These are phyloP conservation scores for Beroe ovata DNA, from an alignment of 37 sponge, comb jelly and placozoan genomes.

Conservation along the genomic window DNA sequence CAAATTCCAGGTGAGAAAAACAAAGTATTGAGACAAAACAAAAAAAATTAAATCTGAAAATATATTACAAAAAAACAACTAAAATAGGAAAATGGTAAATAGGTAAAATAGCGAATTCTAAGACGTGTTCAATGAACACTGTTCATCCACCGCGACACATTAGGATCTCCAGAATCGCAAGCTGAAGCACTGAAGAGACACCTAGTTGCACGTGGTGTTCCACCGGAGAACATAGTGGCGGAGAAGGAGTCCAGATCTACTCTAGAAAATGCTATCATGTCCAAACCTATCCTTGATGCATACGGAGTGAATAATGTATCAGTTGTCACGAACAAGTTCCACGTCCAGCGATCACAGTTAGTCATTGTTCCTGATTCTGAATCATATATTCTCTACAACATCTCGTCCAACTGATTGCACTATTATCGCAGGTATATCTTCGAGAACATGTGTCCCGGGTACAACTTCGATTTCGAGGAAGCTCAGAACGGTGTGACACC, in stretches of 20 bases:
- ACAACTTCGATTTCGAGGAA: conserved; percentile 19
- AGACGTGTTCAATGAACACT: no score
- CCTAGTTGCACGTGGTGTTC: neutral
- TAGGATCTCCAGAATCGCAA: conserved; percentile 4
- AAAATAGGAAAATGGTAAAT: no score
- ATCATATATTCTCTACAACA: no score
- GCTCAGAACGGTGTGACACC: conserved; percentile 9
- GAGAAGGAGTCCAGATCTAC: conserved; percentile 19
- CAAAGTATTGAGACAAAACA: no score
- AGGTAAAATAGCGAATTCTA: no score
- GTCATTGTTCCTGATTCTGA: no score
- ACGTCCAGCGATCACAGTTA: neutral
- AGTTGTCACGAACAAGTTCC: conserved; percentile 29
- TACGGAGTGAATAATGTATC: conserved; percentile 33
- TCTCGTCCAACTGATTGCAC: no score
- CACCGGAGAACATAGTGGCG: conserved; percentile 1
- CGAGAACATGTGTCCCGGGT: conserved; percentile 34
- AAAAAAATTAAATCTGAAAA: no score
- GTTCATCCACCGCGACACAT: no score
- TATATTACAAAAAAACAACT: no score
- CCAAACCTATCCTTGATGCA: conserved; percentile 30
- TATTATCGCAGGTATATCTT: conserved; percentile 57
- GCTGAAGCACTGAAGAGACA: neutral
- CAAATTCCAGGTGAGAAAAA: conserved; percentile 25
- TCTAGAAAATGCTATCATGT: conserved; percentile 14